Percentiles rank a stretch among this genome's conserved stretches.
phyloP scores from a whole-genome alignment of 2,888 invertebrate species.

The Steromphala cineraria region DNA sequence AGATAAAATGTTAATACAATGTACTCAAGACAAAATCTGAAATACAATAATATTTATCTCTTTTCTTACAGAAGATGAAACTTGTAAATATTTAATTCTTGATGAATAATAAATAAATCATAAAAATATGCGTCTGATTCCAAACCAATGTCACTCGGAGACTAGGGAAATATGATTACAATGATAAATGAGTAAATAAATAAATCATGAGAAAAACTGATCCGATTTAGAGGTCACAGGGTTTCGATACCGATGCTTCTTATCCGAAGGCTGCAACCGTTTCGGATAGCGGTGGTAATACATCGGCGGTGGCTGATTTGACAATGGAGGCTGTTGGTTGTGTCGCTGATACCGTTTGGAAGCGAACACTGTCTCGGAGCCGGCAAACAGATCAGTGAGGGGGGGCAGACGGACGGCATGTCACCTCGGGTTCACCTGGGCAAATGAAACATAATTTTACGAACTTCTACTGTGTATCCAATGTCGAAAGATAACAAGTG shows the following conservation, averaged over 20 bases:
- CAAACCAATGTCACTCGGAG: background rate
- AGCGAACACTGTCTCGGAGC: constrained; percentile 51
- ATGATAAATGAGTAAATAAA: background rate
- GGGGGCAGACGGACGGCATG: constrained; percentile 70
- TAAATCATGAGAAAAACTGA: background rate
- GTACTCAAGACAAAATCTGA: no score
- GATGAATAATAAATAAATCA: no score
- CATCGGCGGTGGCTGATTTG: no score
- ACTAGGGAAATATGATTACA: background rate
- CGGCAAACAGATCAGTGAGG: constrained; percentile 55
- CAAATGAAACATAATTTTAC: background rate
- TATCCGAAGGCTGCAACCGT: background rate
- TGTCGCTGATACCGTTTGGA: constrained; percentile 59
- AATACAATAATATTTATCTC: no score
- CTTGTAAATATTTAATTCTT: no score
- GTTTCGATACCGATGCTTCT: background rate
- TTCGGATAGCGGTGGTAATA: background rate
- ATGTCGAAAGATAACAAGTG: no score
- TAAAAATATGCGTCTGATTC: no score
- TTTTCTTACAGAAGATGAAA: no score
- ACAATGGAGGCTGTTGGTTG: background rate
- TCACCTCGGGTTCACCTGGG: constrained; percentile 51
- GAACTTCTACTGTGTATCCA: background rate
- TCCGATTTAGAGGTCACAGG: background rate
- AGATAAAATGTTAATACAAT: no score